Conservation (phyloP, 2,888 invertebrate genomes). For the Eupithecia tripunctaria region DNA sequence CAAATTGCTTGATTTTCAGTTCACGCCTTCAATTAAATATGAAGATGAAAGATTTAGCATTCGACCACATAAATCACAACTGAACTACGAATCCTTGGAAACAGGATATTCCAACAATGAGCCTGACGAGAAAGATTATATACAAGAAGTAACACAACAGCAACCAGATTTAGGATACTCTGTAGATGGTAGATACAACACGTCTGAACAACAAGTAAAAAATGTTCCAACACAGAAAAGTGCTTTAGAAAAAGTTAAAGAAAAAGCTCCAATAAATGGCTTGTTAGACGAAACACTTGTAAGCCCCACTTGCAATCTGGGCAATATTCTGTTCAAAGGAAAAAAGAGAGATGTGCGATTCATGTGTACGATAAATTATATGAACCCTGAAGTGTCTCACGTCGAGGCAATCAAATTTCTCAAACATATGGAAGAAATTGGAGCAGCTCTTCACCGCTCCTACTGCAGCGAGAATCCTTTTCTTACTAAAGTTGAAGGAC, state of each 20-base stretch:
- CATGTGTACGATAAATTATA: constrained; percentile 23
- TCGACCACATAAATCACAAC: constrained; percentile 5
- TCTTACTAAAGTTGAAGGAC: constrained; percentile 26
- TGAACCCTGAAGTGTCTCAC: constrained; percentile 28
- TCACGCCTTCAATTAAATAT: constrained; percentile 12
- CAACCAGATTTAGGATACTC: constrained; percentile 19
- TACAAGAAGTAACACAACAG: constrained; percentile 12
- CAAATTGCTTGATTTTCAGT: background rate
- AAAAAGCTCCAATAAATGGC: background rate
- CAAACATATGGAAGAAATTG: constrained; percentile 25
- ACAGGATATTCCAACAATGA: background rate
- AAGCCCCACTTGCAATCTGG: constrained; percentile 1
- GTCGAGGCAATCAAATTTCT: constrained; percentile 21
- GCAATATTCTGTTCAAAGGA: constrained; percentile 13
- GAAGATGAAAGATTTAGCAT: constrained; percentile 17
- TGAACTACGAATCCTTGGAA: background rate
- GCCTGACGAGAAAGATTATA: background rate
- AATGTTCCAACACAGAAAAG: background rate
- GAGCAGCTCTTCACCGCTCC: constrained; percentile 24
- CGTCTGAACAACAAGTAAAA: background rate
- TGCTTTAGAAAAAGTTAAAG: background rate
- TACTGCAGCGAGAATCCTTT: constrained; percentile 28
- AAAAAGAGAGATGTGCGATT: constrained; percentile 19
- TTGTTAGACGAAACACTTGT: background rate
- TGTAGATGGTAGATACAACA: constrained; percentile 1